A percentile compares a stretch with the other conserved stretches of the same genome.
Conservation (phyloP, 2,888 invertebrate genomes). For the Acronicta aceris region DNA sequence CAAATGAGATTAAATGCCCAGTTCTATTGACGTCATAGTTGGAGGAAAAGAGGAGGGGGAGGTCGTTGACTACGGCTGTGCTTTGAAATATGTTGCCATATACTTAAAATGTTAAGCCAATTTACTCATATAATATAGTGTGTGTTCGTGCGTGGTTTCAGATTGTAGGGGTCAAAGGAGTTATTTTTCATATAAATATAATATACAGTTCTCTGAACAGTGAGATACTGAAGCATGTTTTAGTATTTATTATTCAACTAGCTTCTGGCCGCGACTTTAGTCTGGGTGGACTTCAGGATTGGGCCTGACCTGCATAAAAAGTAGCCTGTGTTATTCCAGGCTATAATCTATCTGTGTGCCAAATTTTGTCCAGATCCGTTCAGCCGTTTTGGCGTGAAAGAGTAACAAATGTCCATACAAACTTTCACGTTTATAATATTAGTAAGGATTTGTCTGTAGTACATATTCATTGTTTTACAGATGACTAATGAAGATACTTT, state of each 20-base stretch:
- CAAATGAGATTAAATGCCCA: slow-evolving; percentile 57
- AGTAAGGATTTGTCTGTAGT: too few relatives aligned
- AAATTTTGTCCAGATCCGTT: too few relatives aligned
- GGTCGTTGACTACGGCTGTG: slow-evolving; percentile 29
- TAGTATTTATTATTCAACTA: neutral
- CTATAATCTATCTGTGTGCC: too few relatives aligned
- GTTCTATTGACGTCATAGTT: slow-evolving; percentile 57
- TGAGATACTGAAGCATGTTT: neutral
- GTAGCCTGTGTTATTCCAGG: too few relatives aligned
- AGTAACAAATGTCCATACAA: too few relatives aligned
- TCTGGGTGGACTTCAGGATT: too few relatives aligned
- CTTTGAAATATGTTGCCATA: slow-evolving; percentile 4
- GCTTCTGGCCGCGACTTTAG: too few relatives aligned
- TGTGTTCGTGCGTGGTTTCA: slow-evolving; percentile 1
- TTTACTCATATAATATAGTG: slow-evolving; percentile 7
- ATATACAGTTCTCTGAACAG: neutral
- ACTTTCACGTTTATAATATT: too few relatives aligned
- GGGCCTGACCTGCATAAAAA: too few relatives aligned
- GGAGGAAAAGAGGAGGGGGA: slow-evolving; percentile 6
- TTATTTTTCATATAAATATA: neutral
- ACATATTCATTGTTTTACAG: too few relatives aligned
- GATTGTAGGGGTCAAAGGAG: neutral
- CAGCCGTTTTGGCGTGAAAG: too few relatives aligned
- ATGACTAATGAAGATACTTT: too few relatives aligned
- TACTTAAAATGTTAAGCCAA: slow-evolving; percentile 1